These are phyloP conservation scores for Paracentrotus lividus DNA, from an alignment of 53 echinoderm and acorn worm species.

Conservation along the genomic window DNA sequence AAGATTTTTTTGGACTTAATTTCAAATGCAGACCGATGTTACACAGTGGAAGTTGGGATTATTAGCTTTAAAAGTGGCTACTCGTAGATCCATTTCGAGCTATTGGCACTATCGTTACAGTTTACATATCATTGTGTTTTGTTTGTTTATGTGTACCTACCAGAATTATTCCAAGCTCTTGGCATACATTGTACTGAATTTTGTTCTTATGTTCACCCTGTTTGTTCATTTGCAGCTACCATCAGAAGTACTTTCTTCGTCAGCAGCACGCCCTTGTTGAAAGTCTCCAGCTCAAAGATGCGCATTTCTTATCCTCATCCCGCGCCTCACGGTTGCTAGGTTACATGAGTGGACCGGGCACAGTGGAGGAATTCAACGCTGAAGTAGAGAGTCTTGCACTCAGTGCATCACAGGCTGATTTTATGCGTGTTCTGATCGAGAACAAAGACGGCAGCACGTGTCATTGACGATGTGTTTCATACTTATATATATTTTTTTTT, in stretches of 20 bases:
- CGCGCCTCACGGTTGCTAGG: conserved; percentile 82
- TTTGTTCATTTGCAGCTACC: conserved; percentile 76
- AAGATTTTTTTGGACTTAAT: too few relatives aligned
- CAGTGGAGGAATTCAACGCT: conserved; percentile 66
- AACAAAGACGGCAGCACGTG: conserved; percentile 69
- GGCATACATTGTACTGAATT: too few relatives aligned
- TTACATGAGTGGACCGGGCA: conserved; percentile 85
- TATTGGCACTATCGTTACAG: too few relatives aligned
- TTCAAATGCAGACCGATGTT: too few relatives aligned
- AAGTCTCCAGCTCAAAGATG: conserved; percentile 77
- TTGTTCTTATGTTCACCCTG: not conserved
- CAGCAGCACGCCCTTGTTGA: conserved; percentile 81
- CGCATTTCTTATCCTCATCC: conserved; percentile 79
- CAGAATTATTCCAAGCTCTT: too few relatives aligned
- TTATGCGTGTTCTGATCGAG: conserved; percentile 71
- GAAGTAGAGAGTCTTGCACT: conserved; percentile 75
- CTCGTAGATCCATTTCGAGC: too few relatives aligned
- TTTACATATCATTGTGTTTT: too few relatives aligned
- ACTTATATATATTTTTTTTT: too few relatives aligned
- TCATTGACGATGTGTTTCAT: conserved; percentile 1
- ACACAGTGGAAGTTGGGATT: too few relatives aligned
- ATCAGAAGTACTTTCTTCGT: conserved; percentile 94
- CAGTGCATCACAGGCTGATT: conserved; percentile 74
- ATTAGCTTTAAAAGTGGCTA: too few relatives aligned
- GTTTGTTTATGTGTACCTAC: too few relatives aligned